These are phyloP conservation scores for Alexandromys fortis DNA, from an alignment of 2,113 vertebrate species.

Conservation along the genomic window DNA sequence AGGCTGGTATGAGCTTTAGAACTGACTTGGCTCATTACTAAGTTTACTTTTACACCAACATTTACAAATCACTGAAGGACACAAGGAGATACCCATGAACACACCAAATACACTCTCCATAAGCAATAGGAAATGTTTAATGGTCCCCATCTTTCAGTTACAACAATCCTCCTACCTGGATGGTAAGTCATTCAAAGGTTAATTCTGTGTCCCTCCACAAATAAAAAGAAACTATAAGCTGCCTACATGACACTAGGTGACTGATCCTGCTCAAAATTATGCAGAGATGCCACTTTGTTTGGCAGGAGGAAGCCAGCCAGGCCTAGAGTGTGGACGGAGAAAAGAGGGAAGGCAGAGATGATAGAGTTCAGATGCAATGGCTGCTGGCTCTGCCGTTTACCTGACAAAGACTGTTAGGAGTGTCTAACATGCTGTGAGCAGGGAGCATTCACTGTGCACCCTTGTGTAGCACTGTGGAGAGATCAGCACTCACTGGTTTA, in stretches of 20 bases:
- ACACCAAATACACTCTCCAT: background rate
- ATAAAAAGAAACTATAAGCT: background rate
- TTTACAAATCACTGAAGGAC: conserved; percentile 9
- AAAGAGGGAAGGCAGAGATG: background rate
- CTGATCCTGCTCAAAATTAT: conserved; percentile 35
- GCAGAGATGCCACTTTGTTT: conserved; percentile 26
- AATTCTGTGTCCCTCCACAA: conserved; percentile 22
- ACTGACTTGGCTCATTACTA: background rate
- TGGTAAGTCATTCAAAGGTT: conserved; percentile 1
- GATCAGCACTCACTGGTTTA: background rate
- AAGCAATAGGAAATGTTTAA: conserved; percentile 6
- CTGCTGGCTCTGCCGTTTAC: background rate
- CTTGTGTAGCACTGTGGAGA: background rate
- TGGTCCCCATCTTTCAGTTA: background rate
- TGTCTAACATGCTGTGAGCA: background rate
- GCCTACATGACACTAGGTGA: background rate
- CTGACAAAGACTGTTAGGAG: background rate
- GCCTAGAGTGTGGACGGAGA: background rate
- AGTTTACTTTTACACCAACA: conserved; percentile 16
- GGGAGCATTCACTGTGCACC: background rate
- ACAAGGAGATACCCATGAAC: background rate
- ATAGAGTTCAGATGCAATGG: background rate
- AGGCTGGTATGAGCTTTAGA: background rate
- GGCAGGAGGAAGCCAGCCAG: background rate
- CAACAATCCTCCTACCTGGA: conserved; percentile 29